A percentile compares a stretch with the other conserved stretches of the same genome.
Evolutionary conservation across 2,113 vertebrate genomes (phyloP).

Genomic region (Trogon surrucura): DNA sequence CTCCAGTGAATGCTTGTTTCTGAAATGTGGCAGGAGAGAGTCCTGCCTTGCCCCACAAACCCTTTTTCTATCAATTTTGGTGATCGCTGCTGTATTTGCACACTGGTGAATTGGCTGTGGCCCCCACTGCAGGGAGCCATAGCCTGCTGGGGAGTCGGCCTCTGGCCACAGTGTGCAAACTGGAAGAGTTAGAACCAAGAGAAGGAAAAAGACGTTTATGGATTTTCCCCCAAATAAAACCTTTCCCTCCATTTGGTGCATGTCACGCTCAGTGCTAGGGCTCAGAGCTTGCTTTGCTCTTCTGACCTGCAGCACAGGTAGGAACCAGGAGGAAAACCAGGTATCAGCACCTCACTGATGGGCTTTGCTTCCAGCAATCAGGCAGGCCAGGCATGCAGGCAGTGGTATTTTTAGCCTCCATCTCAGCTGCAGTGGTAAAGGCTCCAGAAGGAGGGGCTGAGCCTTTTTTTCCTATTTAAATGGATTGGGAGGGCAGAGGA

Average conservation of each 20-base stretch:
- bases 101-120: no score
- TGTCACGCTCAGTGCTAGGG: not conserved
- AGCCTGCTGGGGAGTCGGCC: not conserved
- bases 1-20: not conserved
- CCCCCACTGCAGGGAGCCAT: not conserved
- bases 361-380: not conserved
- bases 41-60: not conserved
- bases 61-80: not conserved
- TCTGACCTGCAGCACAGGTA: not conserved
- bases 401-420: not conserved
- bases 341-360: not conserved
- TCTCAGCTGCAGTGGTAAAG: not conserved
- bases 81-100: not conserved
- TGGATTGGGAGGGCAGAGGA: not conserved
- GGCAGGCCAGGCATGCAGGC: not conserved
- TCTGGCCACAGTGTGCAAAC: not conserved
- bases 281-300: not conserved
- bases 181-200: not conserved
- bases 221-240: not conserved
- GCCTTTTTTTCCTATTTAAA: not conserved
- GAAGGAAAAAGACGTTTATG: not conserved
- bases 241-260: not conserved
- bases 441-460: not conserved
- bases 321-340: not conserved
- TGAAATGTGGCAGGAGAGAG: not conserved